Evolutionary conservation across 1,140 invertebrate genomes (phyloP), one percentile per base, ranked within the genome.

Genomic region (Megathymus violae): DNA sequence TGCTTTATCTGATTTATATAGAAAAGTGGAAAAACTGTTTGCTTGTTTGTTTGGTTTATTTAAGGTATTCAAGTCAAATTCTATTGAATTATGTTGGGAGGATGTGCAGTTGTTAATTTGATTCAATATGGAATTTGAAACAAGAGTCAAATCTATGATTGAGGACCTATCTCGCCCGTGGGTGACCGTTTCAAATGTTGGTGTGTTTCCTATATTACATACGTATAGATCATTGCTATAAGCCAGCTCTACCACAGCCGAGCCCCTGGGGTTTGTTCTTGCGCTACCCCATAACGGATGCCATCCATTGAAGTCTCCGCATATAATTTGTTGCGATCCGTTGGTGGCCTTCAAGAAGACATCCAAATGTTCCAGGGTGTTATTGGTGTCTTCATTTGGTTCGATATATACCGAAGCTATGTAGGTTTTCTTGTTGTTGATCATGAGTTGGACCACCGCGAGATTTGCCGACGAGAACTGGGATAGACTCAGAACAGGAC

Each of bases 401-500:
- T 67, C 65, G 10, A 62, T 13, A 17, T 67, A 67, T 3, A 34
- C 46, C 2, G 51, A 58, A 3, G 50, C 44, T 16, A 67, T 0
- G 36, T 62, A 62, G 0, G 36, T 7, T 2, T 47, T 61, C 15
- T 19, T 4, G 19, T 36, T 25, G 3, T 36, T 10, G 2, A 34
- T 14, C 9, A 1, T 43, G 4, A 61, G 19, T 22, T 22, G 19
- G 5, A 62, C 15, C 1, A 58, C 46, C 1, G 7, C 34, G 0
- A 65, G 34, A 11, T 69, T 69, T 1, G 67, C 10, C 0, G 62
- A 27, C 6, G 60, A 63, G 15, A 15, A 44, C 64, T 68, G 59
- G 0, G 44, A 22, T 14, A 67, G 17, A 10, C 63, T 54, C 2
- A 64, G 13, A 1, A 25, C 22, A 22, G 51, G n/a, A 1, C 54